Evolutionary conservation across 2,888 invertebrate species (phyloP), one percentile per base, ranked within the genome.

Genomic region (Yponomeuta malinellus): DNA sequence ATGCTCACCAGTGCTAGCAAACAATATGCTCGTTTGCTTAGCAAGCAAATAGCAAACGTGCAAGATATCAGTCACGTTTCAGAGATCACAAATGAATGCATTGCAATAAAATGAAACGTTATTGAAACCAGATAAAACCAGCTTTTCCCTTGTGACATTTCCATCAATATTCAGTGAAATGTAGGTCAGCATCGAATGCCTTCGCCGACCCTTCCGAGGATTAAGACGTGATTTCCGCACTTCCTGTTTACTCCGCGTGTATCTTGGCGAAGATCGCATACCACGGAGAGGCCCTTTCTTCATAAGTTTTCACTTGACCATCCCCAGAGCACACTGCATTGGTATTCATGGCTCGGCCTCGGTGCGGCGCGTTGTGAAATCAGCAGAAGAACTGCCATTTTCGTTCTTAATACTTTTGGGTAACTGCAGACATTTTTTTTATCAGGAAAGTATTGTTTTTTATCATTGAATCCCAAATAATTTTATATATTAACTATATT

Each of bases 231-330:
- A 59, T 59, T 59, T 59, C 52, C 52, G 2, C 52, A 59, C 52
- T 59, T 59, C 15, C 52, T 59, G 52, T 59, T 59, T 59, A 59
- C 15, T 1, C 52, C 15, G 52, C 12, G 6, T 15, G 52, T 59
- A 59, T 59, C 52, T 59, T 12, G 52, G 52, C 52, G 8, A 59
- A 59, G 12, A 59, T 59, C 12, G 52, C 52, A 59, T 59, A 59
- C 52, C 52, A 12, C 52, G 15, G 15, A 59, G 52, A 59, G 15
- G 52, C 15, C 52, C 52, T 59, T 59, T 43, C 15, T 59, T 59
- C 52, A 59, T 59, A 59, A 59, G 52, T 59, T 59, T 59, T 59
- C 52, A 59, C 52, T 59, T 59, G 52, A 59, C 52, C 52, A 59
- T 59, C 52, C 52, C 52, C 2, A 59, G 52, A 59, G 52, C 12